Evolutionary conservation across 2,797 vertebrate species (phyloP), one percentile per base, ranked within the genome.

Genomic region (Austrolebias charrua): DNA sequence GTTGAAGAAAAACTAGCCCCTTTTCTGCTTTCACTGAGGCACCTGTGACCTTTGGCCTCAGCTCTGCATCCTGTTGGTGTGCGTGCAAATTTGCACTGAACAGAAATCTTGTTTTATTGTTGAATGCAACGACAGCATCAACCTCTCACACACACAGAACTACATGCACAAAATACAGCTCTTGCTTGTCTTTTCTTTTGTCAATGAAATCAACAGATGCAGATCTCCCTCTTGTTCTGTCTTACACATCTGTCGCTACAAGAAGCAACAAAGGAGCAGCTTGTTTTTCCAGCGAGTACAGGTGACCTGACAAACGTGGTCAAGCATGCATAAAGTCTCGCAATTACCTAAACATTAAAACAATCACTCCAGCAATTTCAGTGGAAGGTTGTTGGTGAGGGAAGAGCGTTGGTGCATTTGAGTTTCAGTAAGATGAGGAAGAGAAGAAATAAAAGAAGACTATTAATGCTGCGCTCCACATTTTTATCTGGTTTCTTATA

Each of bases 131-230:
- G 69, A 83, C 81, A 83, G 75, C 55, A 24, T 49, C 55, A 24
- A 33, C 44, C 9, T 31, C 7, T 4, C 63, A 9, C 29, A 20
- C 43, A 60, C 13, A 0, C 42, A 38, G 20, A 35, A 8, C 44
- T 63, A 51, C 73, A 80, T 66, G 73, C 63, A 62, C 55, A 66
- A 63, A 66, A 75, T 68, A 69, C 4, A 47, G 67, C 76, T 66
- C 51, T 66, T 69, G 71, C 81, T 67, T 82, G 48, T 68, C 60
- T 48, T 63, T 55, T 76, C 75, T 78, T 87, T 88, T 88, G 82
- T 86, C 81, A 89, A 82, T 79, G 64, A 81, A 87, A 89, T 89
- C 87, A 90, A 85, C 88, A 86, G 84, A 82, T 33, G 19, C 72
- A 65, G 71, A 79, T 74, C 78, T 82, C 80, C 66, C 85, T 82